Percentiles rank a stretch among this genome's conserved stretches.
Evolutionary conservation across 1,140 invertebrate genomes (phyloP).

Genomic region (Cydia strobilella): DNA sequence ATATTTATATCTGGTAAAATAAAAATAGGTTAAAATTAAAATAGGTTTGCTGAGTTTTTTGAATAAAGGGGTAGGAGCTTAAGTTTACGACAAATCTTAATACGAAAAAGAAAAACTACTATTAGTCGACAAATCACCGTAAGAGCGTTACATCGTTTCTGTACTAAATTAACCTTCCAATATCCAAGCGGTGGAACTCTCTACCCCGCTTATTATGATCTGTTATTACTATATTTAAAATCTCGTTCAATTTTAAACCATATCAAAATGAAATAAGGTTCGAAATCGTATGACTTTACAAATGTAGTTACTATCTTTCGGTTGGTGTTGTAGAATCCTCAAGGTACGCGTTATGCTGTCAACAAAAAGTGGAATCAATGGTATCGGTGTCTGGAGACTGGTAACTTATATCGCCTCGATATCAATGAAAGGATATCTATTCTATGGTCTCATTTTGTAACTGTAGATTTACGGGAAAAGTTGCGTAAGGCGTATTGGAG

Average conservation of each 20-base stretch:
- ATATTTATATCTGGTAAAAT: too few relatives aligned
- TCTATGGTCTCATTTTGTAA: constrained; percentile 5
- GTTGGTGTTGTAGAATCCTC: constrained; percentile 29
- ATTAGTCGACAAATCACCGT: constrained; percentile 8
- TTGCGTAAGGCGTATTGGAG: not conserved
- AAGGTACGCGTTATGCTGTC: constrained; percentile 33
- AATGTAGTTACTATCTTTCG: not conserved
- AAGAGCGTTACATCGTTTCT: not conserved
- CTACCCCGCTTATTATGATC: not conserved
- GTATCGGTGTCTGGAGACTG: constrained; percentile 16
- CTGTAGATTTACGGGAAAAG: not conserved
- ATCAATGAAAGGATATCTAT: constrained; percentile 15
- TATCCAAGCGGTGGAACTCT: not conserved
- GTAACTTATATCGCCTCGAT: not conserved
- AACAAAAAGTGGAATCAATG: constrained; percentile 34
- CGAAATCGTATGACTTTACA: not conserved
- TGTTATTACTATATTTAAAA: not conserved
- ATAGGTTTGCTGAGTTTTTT: too few relatives aligned
- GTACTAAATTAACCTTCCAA: constrained; percentile 11
- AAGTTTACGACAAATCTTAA: not conserved
- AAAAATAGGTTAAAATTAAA: too few relatives aligned
- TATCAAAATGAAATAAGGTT: not conserved
- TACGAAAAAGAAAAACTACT: not conserved
- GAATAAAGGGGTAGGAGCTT: too few relatives aligned
- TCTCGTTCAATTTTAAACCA: not conserved